These are phyloP conservation scores for Enoplosus armatus DNA, from an alignment of 2,797 vertebrate species.

Conservation along the genomic window DNA sequence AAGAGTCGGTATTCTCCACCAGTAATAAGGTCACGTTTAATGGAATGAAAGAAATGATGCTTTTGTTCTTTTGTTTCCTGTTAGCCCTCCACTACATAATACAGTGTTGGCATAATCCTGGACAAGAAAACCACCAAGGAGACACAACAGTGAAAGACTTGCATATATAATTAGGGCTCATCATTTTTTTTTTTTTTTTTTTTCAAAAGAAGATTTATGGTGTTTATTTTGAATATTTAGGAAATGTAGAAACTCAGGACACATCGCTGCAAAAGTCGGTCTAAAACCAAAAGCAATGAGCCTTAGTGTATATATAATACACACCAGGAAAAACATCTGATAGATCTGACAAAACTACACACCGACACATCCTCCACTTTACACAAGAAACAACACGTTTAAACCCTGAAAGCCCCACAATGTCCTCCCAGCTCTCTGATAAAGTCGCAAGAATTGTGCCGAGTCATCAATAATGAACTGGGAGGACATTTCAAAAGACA, in stretches of 20 bases:
- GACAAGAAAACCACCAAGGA: neutral
- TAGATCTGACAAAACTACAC: neutral
- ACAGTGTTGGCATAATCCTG: constrained; percentile 2
- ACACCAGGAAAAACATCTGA: neutral
- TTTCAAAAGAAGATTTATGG: neutral
- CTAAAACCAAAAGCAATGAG: neutral
- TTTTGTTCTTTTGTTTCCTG: neutral
- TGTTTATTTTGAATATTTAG: neutral
- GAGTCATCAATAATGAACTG: neutral
- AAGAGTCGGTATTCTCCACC: neutral
- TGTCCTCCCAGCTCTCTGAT: neutral
- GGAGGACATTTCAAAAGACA: neutral
- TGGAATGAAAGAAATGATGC: neutral
- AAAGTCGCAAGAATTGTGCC: neutral
- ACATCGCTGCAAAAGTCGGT: neutral
- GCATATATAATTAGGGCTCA: constrained; percentile 7
- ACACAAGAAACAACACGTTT: constrained; percentile 1
- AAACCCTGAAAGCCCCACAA: neutral
- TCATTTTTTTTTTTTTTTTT: neutral
- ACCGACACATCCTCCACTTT: neutral
- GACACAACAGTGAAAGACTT: neutral
- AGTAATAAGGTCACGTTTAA: neutral
- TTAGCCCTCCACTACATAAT: neutral
- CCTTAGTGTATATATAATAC: neutral
- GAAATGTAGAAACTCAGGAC: neutral